These are phyloP conservation scores for Meloe dianella DNA, from an alignment of 2,888 invertebrate genomes.

Conservation along the genomic window DNA sequence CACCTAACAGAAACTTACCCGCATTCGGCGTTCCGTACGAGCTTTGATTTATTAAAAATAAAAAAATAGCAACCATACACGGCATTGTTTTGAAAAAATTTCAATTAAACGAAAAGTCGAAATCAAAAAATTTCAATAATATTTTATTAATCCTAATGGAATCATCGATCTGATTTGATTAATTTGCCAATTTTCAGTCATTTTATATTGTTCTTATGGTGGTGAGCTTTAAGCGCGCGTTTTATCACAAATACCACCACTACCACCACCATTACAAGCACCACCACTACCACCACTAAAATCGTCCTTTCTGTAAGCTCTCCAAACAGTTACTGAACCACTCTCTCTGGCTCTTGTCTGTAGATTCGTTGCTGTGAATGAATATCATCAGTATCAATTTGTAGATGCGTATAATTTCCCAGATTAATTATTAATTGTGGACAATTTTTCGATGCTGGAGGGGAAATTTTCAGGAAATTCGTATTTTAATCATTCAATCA, in stretches of 20 bases:
- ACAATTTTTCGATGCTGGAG: too few relatives aligned
- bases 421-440: too few relatives aligned
- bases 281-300: not conserved
- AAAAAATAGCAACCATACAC: not conserved
- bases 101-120: not conserved
- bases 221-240: not conserved
- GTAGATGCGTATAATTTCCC: not conserved
- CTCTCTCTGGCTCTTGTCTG: not conserved
- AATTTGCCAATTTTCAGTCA: not conserved
- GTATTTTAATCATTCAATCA: too few relatives aligned
- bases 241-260: not conserved
- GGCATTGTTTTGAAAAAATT: not conserved
- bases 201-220: not conserved
- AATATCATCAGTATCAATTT: not conserved
- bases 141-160: not conserved
- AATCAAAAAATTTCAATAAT: not conserved
- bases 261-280: not conserved
- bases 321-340: slow-evolving; percentile 8
- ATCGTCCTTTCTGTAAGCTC: slow-evolving; percentile 2
- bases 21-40: not conserved
- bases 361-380: not conserved
- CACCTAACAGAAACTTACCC: not conserved
- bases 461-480: not conserved
- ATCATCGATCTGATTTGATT: not conserved
- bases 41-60: not conserved